Evolutionary conservation across 2,797 vertebrate species (phyloP).

Genomic region (Fistularia tabacaria): DNA sequence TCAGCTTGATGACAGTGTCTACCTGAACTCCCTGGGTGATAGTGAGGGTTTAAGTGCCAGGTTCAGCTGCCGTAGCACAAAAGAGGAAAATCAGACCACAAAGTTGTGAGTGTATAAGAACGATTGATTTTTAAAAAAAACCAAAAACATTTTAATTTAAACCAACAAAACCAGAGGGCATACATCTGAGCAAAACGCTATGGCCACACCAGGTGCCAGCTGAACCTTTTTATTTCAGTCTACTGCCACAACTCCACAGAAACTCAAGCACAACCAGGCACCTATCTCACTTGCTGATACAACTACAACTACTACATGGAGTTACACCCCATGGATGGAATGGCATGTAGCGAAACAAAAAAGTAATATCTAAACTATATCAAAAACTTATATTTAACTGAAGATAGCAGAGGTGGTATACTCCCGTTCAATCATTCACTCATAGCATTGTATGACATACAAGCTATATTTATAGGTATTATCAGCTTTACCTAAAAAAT

Average conservation of each 20-base stretch:
- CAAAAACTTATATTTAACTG: too few species aligned
- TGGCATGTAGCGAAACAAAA: slow-evolving; percentile 13
- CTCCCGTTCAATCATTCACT: too few species aligned
- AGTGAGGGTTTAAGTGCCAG: slow-evolving; percentile 43
- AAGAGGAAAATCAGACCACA: slow-evolving; percentile 14
- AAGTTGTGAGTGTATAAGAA: slow-evolving; percentile 24
- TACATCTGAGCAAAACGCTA: slow-evolving; percentile 65
- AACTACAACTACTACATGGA: slow-evolving; percentile 40
- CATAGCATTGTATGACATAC: too few species aligned
- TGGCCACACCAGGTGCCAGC: slow-evolving; percentile 65
- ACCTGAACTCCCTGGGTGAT: slow-evolving; percentile 37
- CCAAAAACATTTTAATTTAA: too few species aligned
- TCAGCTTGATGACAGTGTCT: slow-evolving; percentile 59
- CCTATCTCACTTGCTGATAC: slow-evolving; percentile 61
- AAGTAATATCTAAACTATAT: too few species aligned
- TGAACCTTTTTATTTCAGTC: slow-evolving; percentile 57
- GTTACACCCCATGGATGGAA: slow-evolving; percentile 27
- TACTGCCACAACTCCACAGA: slow-evolving; percentile 57
- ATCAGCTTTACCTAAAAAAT: too few species aligned
- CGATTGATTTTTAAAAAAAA: slow-evolving; percentile 32
- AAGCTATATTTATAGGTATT: too few species aligned
- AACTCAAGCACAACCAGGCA: slow-evolving; percentile 68
- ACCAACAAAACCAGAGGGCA: slow-evolving; percentile 53
- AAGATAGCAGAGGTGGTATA: too few species aligned
- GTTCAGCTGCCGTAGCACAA: slow-evolving; percentile 31